phyloP scores from a whole-genome alignment of 2,113 vertebrate genomes.

The Eolophus roseicapilla region DNA sequence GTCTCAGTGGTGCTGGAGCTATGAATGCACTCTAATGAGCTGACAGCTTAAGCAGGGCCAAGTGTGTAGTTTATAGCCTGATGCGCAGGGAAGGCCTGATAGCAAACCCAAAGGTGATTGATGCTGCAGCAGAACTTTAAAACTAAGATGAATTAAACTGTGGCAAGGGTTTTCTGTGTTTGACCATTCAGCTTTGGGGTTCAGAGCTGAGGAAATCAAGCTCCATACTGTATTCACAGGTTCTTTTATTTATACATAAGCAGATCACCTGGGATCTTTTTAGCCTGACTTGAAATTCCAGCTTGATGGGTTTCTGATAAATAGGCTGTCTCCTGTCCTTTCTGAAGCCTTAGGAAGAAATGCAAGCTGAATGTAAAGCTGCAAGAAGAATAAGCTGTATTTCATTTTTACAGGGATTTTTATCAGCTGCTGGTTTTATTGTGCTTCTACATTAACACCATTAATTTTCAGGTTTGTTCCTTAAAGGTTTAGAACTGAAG shows the following conservation, averaged over 20 bases:
- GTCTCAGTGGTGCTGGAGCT: not conserved
- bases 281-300: not conserved
- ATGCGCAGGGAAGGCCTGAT: not conserved
- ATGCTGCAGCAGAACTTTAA: not conserved
- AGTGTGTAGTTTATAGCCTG: not conserved
- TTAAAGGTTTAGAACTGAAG: not conserved
- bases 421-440: not conserved
- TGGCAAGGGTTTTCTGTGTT: not conserved
- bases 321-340: not conserved
- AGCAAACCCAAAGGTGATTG: not conserved
- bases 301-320: not conserved
- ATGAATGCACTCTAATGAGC: not conserved
- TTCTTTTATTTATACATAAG: not conserved
- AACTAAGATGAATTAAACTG: not conserved
- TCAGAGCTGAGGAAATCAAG: not conserved
- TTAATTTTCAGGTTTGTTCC: not conserved
- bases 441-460: not conserved
- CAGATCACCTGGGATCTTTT: not conserved
- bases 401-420: not conserved
- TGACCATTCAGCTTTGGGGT: not conserved
- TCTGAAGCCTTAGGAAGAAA: not conserved
- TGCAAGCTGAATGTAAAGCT: not conserved
- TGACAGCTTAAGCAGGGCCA: not conserved
- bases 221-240: not conserved
- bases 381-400: not conserved